Base-by-base conservation (phyloP, 2,797 vertebrate genomes). In the Microctenopoma stevenorrisi region DNA sequence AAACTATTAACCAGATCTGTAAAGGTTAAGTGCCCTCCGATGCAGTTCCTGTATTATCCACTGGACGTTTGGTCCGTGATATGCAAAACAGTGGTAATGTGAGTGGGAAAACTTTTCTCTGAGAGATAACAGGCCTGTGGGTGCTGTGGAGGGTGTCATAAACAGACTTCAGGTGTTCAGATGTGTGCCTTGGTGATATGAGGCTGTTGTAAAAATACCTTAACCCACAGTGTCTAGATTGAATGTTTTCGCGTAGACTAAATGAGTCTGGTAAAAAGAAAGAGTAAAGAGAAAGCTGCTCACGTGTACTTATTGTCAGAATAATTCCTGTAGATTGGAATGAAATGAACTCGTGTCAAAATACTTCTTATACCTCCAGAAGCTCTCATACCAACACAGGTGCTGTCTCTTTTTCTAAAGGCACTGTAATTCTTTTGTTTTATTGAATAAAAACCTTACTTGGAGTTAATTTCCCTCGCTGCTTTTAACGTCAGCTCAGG, bases 381-480 rank as follows among this genome's bases (percentile, higher is more conserved):
- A 53, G 53, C 53, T 61, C 46, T 4, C 14, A 49, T 53, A 59
- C 28, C 46, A n/a, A 53, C 65, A 37, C 53, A 67, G 47, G 74
- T 72, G 55, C 30, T 62, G 7, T 42, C 4, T 14, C 12, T 46
- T 50, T 40, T 57, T 35, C 0, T 14, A 26, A 56, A 15, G 16
- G 51, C 2, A 4, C 14, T 43, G 18, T 49, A 57, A 42, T 65
- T 70, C 30, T 53, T 79, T 74, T 67, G 55, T 75, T 70, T 69
- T 33, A 78, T 66, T 73, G 71, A 68, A 85, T 11, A 48, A 44
- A 37, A 9, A 47, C 1, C 9, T 35, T 72, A 81, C 85, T 73
- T 82, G 70, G 58, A 72, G 54, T 73, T 79, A 15, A 14, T 84
- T 76, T 81, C 59, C 72, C 50, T 15, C 16, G 51, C 43, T 35